phyloP scores from a whole-genome alignment of 2,888 invertebrate genomes.

The Eulithis testata region DNA sequence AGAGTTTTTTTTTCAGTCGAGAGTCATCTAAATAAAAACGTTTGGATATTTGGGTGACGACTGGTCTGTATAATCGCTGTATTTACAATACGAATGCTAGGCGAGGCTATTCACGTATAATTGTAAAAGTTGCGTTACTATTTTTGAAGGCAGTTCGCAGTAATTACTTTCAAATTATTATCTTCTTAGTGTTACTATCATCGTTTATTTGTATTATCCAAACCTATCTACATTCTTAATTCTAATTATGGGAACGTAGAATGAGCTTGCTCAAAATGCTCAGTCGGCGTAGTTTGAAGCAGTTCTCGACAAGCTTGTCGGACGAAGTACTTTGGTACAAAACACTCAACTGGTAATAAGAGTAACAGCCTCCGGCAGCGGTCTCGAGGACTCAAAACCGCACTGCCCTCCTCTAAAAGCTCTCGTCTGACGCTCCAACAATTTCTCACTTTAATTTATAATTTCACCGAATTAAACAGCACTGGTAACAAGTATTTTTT shows the following conservation, averaged over 20 bases:
- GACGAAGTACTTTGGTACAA: conserved; percentile 35
- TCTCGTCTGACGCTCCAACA: conserved; percentile 43
- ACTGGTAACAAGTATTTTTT: conserved; percentile 24
- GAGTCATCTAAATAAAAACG: conserved; percentile 5
- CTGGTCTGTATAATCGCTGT: too few relatives aligned
- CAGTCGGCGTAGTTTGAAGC: conserved; percentile 41
- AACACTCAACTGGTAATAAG: conserved; percentile 42
- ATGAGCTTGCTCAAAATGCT: conserved; percentile 34
- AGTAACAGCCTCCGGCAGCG: conserved; percentile 41
- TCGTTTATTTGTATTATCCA: too few relatives aligned
- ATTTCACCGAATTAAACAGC: conserved; percentile 29
- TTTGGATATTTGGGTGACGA: background rate
- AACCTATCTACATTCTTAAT: too few relatives aligned
- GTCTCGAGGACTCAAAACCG: conserved; percentile 47
- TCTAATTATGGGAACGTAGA: conserved; percentile 9
- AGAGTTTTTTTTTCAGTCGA: conserved; percentile 27
- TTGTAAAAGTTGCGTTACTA: too few relatives aligned
- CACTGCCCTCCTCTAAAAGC: conserved; percentile 44
- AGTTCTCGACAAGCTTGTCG: conserved; percentile 46
- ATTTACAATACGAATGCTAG: too few relatives aligned
- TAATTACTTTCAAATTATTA: too few relatives aligned
- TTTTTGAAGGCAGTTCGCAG: too few relatives aligned
- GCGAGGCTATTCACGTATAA: too few relatives aligned
- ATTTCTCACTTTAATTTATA: conserved; percentile 36
- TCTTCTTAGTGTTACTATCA: too few relatives aligned